A percentile compares a stretch with the other conserved stretches of the same genome.
Evolutionary conservation across 2,113 vertebrate species (phyloP).

Genomic region (Gavialis gangeticus): DNA sequence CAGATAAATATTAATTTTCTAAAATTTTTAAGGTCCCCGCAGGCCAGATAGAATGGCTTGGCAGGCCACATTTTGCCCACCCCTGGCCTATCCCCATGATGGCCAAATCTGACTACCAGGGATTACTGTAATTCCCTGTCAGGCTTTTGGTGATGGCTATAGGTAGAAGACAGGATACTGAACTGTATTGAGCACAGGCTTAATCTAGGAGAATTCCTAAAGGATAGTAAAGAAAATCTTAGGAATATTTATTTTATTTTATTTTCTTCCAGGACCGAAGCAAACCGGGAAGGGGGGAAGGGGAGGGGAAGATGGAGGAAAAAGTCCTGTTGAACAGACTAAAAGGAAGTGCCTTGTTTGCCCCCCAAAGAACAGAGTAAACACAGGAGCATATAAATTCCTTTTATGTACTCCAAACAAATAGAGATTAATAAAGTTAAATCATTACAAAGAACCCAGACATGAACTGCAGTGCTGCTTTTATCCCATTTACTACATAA

Average conservation of each 20-base stretch:
- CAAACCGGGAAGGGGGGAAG: too few relatives aligned
- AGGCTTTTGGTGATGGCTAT: slow-evolving; percentile 6
- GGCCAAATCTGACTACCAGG: not conserved
- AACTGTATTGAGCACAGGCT: slow-evolving; percentile 20
- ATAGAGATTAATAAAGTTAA: not conserved
- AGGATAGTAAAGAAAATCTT: too few relatives aligned
- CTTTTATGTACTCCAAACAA: slow-evolving; percentile 7
- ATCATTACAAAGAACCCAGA: not conserved
- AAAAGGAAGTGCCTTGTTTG: not conserved
- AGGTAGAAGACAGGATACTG: slow-evolving; percentile 8
- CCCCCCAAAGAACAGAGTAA: not conserved
- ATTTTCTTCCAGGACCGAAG: too few relatives aligned
- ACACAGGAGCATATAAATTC: slow-evolving; percentile 33
- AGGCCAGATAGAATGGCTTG: too few relatives aligned
- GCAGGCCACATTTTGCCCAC: too few relatives aligned
- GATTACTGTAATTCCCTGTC: slow-evolving; percentile 45
- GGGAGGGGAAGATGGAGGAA: not conserved
- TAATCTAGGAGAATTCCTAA: not conserved
- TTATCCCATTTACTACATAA: not conserved
- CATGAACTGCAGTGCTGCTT: not conserved
- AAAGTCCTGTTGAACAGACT: not conserved
- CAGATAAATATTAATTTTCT: too few relatives aligned
- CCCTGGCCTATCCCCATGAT: not conserved
- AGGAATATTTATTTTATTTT: too few relatives aligned
- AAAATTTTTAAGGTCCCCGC: too few relatives aligned